Conservation (phyloP, 1,140 invertebrate species). For the Drosophila murphyi region DNA sequence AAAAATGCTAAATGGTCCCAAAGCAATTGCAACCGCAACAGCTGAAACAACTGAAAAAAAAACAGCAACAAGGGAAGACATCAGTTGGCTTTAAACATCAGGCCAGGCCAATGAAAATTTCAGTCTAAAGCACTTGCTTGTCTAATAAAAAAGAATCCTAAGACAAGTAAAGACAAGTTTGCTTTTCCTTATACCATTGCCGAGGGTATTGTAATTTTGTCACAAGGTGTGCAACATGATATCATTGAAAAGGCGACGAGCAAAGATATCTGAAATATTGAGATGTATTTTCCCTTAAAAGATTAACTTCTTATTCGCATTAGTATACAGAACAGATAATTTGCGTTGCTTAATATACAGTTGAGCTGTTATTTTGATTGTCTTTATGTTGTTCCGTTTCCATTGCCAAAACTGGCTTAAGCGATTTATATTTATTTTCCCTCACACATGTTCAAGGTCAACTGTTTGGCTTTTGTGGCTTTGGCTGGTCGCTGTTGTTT, state of each 20-base stretch:
- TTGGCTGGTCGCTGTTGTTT: slow-evolving; percentile 19
- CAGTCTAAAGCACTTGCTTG: slow-evolving; percentile 14
- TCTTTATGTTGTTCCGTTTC: slow-evolving; percentile 2
- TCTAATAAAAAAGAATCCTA: slow-evolving; percentile 23
- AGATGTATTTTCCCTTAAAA: no score
- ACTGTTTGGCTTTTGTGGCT: slow-evolving; percentile 57
- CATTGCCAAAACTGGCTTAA: slow-evolving; percentile 5
- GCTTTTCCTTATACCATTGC: not conserved
- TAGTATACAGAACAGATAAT: not conserved
- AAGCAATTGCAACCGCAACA: slow-evolving; percentile 68
- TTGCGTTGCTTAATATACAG: not conserved
- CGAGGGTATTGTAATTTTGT: not conserved
- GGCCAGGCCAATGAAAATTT: slow-evolving; percentile 40
- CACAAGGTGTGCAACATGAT: not conserved
- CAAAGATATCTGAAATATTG: not conserved
- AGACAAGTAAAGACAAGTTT: slow-evolving; percentile 15
- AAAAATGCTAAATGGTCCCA: slow-evolving; percentile 80
- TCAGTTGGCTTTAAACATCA: slow-evolving; percentile 41
- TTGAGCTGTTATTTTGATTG: not conserved
- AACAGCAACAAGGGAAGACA: slow-evolving; percentile 23
- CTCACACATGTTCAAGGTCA: slow-evolving; percentile 60
- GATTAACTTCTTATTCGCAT: not conserved
- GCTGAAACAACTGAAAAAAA: slow-evolving; percentile 37
- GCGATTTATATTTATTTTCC: slow-evolving; percentile 13
- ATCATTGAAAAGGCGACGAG: no score